A percentile compares a stretch with the other conserved stretches of the same genome.
Conservation (phyloP, 64 coral and sea anemone genomes). For the Dendronephthya gigantea region DNA sequence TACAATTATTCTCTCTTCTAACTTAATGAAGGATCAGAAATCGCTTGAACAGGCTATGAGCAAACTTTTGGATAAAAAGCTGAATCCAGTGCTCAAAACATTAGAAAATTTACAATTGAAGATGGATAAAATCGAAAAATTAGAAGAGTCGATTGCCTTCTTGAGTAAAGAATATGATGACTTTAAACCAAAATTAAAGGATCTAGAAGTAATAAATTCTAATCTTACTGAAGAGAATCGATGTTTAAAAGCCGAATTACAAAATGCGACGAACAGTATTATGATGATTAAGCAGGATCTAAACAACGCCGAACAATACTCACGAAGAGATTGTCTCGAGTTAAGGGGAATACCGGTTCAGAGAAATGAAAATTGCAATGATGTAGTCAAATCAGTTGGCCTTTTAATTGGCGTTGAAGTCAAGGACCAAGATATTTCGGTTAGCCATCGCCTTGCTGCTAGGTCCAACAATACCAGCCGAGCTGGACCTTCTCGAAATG, state of each 20-base stretch:
- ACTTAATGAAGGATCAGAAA: too few relatives aligned
- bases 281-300: background rate
- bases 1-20: too few relatives aligned
- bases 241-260: constrained; percentile 20
- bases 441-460: constrained; percentile 2
- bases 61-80: constrained; percentile 11
- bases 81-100: background rate
- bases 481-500: background rate
- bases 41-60: too few relatives aligned
- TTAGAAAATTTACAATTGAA: background rate
- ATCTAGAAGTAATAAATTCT: background rate
- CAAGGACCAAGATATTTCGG: background rate
- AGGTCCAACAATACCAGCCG: too few relatives aligned
- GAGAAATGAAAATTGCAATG: too few relatives aligned
- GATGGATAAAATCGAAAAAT: background rate
- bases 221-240: constrained; percentile 9
- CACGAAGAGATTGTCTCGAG: constrained; percentile 18
- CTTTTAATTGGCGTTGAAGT: background rate
- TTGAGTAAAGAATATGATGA: constrained; percentile 19
- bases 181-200: background rate
- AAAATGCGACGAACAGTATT: background rate
- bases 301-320: constrained; percentile 16
- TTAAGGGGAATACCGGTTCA: background rate
- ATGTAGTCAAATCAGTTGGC: too few relatives aligned
- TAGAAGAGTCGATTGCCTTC: background rate